Evolutionary conservation across 1,140 invertebrate genomes (phyloP).

Genomic region (Carposina sasakii): DNA sequence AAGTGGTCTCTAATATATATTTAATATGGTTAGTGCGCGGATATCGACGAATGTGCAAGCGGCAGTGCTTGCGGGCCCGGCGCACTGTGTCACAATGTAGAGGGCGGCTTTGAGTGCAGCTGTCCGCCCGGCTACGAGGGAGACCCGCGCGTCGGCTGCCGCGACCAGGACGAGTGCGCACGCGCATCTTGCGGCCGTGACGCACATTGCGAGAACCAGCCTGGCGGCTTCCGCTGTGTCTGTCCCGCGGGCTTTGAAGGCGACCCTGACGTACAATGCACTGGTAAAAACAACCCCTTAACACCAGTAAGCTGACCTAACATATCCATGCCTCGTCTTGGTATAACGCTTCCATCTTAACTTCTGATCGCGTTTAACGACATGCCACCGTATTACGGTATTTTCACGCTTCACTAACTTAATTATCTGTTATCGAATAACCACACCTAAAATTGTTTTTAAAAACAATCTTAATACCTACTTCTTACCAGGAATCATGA

Average conservation of each 20-base stretch:
- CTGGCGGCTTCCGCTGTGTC: slow-evolving; percentile 84
- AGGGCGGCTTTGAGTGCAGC: slow-evolving; percentile 85
- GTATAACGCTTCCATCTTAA: slow-evolving; percentile 55
- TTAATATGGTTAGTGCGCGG: slow-evolving; percentile 82
- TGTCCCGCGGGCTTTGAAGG: slow-evolving; percentile 88
- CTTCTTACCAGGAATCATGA: too few species aligned
- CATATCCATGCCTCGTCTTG: slow-evolving; percentile 31
- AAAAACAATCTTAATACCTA: too few species aligned
- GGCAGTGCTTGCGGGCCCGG: slow-evolving; percentile 82
- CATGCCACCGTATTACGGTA: slow-evolving; percentile 47
- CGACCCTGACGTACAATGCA: slow-evolving; percentile 78
- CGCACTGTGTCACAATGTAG: slow-evolving; percentile 85
- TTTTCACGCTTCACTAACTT: slow-evolving; percentile 62
- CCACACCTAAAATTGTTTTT: slow-evolving; percentile 27
- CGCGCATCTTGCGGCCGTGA: slow-evolving; percentile 82
- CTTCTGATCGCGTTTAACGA: slow-evolving; percentile 33
- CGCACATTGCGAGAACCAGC: slow-evolving; percentile 85
- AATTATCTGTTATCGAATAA: too few species aligned
- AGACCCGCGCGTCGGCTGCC: slow-evolving; percentile 79
- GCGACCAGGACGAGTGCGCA: slow-evolving; percentile 86
- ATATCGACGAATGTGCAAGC: slow-evolving; percentile 87
- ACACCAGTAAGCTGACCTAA: slow-evolving; percentile 73
- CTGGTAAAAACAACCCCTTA: slow-evolving; percentile 86
- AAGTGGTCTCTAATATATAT: too few species aligned
- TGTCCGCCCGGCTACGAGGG: slow-evolving; percentile 87